Evolutionary conservation across 92 coral and sea anemone genomes (phyloP), one percentile per base, ranked within the genome.

Genomic region (Umimayanthus chanpuru): DNA sequence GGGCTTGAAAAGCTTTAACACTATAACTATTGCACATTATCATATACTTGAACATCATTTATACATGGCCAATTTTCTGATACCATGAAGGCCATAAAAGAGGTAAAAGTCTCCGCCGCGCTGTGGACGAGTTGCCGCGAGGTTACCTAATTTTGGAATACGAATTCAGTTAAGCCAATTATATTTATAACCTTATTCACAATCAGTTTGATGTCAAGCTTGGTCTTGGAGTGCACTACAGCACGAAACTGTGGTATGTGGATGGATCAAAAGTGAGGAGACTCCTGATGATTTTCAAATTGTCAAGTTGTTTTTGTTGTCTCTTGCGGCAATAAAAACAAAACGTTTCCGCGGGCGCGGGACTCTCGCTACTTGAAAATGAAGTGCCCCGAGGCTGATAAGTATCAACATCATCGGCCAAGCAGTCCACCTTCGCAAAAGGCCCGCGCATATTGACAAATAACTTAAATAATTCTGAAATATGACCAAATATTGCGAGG

Each of bases 251-350:
- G 58, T 14, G 20, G 14, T 15, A 61, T 25, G 68, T 20, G 68
- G 26, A 61, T 61, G 5, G 26, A 2, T 21, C 26, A 61, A 16
- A 8, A 53, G 12, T 12, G 58, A 50, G 73, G 12, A n/a, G 30
- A n/a, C 5, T 9, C 30, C 32, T 28, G 76, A 29, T 72, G 40
- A 10, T 72, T 72, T 72, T 72, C 76, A 72, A 25, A 32, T 32
- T 68, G 73, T n/a, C 73, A 68, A 68, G 30, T 20, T 0, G 36
- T 32, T 72, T 72, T 78, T 78, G 66, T 78, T 78, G 79, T 75
- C 65, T 44, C 40, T 78, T 47, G 38, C 11, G 50, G 50, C 23
- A 49, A 78, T 78, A 49, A 53, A 78, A 43, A n/a, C 50, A 39
- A 4, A 25, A 78, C 9, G 40, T 49, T 78, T 72, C 41, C 61